Conservation (phyloP, 2,113 vertebrate species). For the Gopherus evgoodei region DNA sequence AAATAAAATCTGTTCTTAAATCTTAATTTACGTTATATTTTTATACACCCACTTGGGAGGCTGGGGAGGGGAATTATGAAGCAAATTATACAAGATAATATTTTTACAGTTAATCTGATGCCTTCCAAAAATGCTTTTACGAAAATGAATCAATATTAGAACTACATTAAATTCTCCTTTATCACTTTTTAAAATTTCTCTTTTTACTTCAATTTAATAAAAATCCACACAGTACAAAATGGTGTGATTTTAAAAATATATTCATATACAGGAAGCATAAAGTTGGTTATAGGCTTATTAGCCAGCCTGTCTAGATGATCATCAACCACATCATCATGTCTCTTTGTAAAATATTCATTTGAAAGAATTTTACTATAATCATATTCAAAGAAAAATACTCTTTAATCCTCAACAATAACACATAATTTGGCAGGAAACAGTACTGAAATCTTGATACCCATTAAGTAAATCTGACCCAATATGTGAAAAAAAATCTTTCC, state of each 20-base stretch:
- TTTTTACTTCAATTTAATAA: conserved; percentile 9
- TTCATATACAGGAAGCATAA: background rate
- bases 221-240: background rate
- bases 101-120: conserved; percentile 17
- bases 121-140: conserved; percentile 41
- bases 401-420: background rate
- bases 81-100: conserved; percentile 35
- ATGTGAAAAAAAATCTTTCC: background rate
- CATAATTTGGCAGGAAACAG: background rate
- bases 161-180: conserved; percentile 16
- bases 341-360: background rate
- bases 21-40: conserved; percentile 31
- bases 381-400: background rate
- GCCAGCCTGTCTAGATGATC: background rate
- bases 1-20: background rate
- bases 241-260: background rate
- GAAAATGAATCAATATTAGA: conserved; percentile 36
- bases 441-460: background rate
- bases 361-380: background rate
- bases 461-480: background rate
- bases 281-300: background rate
- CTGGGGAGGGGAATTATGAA: conserved; percentile 10
- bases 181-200: conserved; percentile 3
- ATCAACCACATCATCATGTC: background rate
- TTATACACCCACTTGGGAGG: background rate